Evolutionary conservation across 2,797 vertebrate genomes (phyloP).

Genomic region (Fistularia commersonii): DNA sequence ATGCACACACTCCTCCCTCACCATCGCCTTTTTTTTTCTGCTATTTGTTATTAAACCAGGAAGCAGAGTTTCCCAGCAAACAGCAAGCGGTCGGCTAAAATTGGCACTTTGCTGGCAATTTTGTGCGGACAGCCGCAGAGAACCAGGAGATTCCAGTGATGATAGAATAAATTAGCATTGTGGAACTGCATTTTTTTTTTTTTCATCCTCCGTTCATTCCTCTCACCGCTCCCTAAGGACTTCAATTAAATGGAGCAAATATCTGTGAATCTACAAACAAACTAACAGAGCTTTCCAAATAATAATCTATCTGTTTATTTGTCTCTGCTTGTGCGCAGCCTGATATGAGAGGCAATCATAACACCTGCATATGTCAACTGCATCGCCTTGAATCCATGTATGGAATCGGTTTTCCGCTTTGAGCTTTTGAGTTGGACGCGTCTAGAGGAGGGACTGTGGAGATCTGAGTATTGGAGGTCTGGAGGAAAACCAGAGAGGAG

Average conservation of each 20-base stretch:
- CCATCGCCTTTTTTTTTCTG: slow-evolving; percentile 12
- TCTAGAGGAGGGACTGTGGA: too few species aligned
- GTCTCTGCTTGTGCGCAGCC: slow-evolving; percentile 12
- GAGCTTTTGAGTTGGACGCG: too few species aligned
- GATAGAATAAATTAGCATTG: slow-evolving; percentile 70
- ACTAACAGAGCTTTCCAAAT: slow-evolving; percentile 37
- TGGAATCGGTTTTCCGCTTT: too few species aligned
- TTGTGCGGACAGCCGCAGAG: slow-evolving; percentile 41
- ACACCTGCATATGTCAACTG: slow-evolving; percentile 27
- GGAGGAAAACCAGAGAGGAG: too few species aligned
- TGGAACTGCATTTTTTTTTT: slow-evolving; percentile 38
- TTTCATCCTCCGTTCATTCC: slow-evolving; percentile 66
- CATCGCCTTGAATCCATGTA: not conserved
- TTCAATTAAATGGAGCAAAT: slow-evolving; percentile 61
- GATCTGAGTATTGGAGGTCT: too few species aligned
- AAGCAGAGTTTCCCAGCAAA: slow-evolving; percentile 57
- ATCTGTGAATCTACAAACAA: slow-evolving; percentile 46
- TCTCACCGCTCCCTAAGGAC: slow-evolving; percentile 45
- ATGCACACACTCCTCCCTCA: not conserved
- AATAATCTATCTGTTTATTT: slow-evolving; percentile 16
- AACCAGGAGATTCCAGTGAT: slow-evolving; percentile 55
- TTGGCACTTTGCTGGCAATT: slow-evolving; percentile 70
- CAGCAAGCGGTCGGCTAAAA: slow-evolving; percentile 67
- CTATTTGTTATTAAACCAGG: slow-evolving; percentile 63
- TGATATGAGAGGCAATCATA: slow-evolving; percentile 32